Conservation (phyloP, 2,113 vertebrate species). For the Plecturocebus donacophilus region DNA sequence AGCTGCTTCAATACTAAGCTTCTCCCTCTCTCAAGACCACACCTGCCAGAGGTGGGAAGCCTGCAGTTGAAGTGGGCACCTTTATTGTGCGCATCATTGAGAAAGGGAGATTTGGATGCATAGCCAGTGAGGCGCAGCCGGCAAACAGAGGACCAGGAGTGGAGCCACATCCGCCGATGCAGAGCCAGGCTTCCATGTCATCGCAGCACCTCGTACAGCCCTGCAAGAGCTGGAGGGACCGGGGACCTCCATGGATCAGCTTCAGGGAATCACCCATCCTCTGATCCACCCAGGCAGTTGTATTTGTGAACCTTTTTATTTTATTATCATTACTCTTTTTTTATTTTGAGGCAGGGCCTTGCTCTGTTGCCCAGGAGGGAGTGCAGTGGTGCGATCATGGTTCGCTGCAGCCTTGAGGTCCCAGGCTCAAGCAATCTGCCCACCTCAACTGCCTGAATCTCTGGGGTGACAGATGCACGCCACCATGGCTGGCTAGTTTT, state of each 20-base stretch:
- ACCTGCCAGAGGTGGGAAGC: not conserved
- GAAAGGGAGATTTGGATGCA: not conserved
- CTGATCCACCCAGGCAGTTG: not conserved
- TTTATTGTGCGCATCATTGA: accelerated
- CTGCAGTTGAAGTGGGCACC: not conserved
- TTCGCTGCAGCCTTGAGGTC: too few relatives aligned
- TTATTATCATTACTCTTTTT: too few relatives aligned
- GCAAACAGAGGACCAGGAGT: not conserved
- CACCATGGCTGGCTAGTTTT: too few relatives aligned
- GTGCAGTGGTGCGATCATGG: too few relatives aligned
- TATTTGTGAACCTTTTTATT: not conserved
- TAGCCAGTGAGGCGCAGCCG: accelerated
- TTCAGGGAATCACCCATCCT: not conserved
- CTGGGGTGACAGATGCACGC: too few relatives aligned
- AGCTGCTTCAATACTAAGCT: not conserved
- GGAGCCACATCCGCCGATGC: not conserved
- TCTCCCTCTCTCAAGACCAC: not conserved
- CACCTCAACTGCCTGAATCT: too few relatives aligned
- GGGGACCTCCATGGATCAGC: accelerated
- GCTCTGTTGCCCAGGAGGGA: too few relatives aligned
- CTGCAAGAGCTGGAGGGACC: not conserved
- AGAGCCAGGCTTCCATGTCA: accelerated
- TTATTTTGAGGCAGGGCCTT: too few relatives aligned
- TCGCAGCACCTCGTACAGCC: too few relatives aligned
- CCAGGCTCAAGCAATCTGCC: too few relatives aligned